phyloP scores from a whole-genome alignment of 2,888 invertebrate genomes.

The Nomada ferruginata region DNA sequence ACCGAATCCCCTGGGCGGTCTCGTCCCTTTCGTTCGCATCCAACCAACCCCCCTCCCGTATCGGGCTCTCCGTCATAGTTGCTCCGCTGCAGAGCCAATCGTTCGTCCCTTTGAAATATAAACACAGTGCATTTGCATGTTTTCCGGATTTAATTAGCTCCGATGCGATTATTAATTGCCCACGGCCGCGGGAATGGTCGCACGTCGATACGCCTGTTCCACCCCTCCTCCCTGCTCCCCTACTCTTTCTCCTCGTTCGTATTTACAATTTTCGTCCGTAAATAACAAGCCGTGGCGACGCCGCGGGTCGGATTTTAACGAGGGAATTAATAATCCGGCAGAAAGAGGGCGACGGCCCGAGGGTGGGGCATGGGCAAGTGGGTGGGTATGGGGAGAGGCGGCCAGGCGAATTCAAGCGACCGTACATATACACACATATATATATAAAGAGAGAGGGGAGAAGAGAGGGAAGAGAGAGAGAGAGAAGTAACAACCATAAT shows the following conservation, averaged over 20 bases:
- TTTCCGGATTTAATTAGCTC: constrained; percentile 83
- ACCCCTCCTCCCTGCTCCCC: background rate
- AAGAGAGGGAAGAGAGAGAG: background rate
- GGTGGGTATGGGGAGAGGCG: background rate
- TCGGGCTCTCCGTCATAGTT: constrained; percentile 41
- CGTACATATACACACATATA: background rate
- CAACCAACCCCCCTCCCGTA: constrained; percentile 12
- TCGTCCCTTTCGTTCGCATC: constrained; percentile 49
- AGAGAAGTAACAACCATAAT: constrained; percentile 33
- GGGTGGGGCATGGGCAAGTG: background rate
- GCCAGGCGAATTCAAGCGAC: constrained; percentile 46
- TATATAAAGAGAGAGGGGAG: background rate
- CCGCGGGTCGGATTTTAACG: constrained; percentile 74
- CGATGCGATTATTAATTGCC: constrained; percentile 83
- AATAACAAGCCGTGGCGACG: constrained; percentile 74
- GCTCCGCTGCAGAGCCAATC: constrained; percentile 58
- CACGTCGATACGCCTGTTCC: constrained; percentile 68
- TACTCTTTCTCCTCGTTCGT: constrained; percentile 55
- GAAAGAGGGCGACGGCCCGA: constrained; percentile 36
- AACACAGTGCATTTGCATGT: constrained; percentile 82
- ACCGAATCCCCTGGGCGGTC: constrained; percentile 75
- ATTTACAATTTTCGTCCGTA: constrained; percentile 78
- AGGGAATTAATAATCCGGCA: constrained; percentile 73
- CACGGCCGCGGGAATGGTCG: constrained; percentile 72
- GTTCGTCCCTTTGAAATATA: constrained; percentile 78